Evolutionary conservation across 2,888 invertebrate genomes (phyloP).

Genomic region (Drosophila mercatorum): DNA sequence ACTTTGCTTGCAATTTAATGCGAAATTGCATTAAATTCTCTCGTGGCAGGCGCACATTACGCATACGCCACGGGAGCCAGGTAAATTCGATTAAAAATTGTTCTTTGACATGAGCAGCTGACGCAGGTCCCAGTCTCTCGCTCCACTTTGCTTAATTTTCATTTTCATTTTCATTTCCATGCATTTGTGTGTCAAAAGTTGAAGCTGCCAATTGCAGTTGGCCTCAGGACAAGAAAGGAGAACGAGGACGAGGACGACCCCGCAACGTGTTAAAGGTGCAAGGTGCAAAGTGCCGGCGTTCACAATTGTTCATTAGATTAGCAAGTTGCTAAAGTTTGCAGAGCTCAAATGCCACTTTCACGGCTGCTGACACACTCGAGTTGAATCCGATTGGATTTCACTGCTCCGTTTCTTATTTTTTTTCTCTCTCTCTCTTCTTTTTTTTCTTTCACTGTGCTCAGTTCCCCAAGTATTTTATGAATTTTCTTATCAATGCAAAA

Average conservation of each 20-base stretch:
- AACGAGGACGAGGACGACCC: background rate
- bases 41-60: constrained; percentile 41
- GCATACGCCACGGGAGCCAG: constrained; percentile 40
- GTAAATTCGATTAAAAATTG: constrained; percentile 69
- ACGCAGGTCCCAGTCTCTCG: background rate
- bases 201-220: constrained; percentile 67
- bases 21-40: constrained; percentile 67
- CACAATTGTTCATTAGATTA: constrained; percentile 80
- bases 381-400: constrained; percentile 67
- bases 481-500: constrained; percentile 79
- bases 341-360: constrained; percentile 77
- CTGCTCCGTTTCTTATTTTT: constrained; percentile 10
- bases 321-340: constrained; percentile 76
- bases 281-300: constrained; percentile 50
- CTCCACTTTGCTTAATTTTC: constrained; percentile 40
- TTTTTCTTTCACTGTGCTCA: constrained; percentile 18
- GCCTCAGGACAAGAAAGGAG: constrained; percentile 28
- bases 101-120: constrained; percentile 47
- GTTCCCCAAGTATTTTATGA: constrained; percentile 71
- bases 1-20: constrained; percentile 64
- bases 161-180: constrained; percentile 61
- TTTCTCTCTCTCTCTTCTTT: background rate
- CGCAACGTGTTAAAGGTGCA: constrained; percentile 62
- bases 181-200: constrained; percentile 64
- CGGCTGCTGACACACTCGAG: constrained; percentile 73